These are phyloP conservation scores for Xiphias gladius DNA, from an alignment of 2,113 vertebrate genomes.

Conservation along the genomic window DNA sequence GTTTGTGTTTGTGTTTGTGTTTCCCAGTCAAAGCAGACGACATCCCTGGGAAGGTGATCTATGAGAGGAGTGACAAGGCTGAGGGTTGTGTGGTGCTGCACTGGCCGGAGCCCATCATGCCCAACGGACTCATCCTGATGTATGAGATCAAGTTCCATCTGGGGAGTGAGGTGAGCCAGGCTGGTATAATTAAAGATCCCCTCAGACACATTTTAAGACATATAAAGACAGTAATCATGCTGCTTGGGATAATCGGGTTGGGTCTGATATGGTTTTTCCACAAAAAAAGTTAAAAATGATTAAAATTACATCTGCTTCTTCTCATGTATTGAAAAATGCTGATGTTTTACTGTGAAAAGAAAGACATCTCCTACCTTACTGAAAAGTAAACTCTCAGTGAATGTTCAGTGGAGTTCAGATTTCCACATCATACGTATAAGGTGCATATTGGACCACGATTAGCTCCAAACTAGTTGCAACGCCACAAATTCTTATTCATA, in stretches of 20 bases:
- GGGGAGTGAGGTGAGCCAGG: conserved; percentile 88
- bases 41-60: conserved; percentile 90
- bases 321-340: too few species aligned
- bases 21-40: conserved; percentile 92
- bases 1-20: too few species aligned
- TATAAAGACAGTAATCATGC: not conserved
- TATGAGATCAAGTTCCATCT: conserved; percentile 95
- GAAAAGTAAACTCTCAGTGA: too few species aligned
- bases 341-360: too few species aligned
- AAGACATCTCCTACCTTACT: too few species aligned
- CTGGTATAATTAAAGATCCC: not conserved
- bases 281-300: not conserved
- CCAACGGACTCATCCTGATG: conserved; percentile 96
- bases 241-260: not conserved
- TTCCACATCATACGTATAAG: not conserved
- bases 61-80: conserved; percentile 87
- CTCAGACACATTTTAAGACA: not conserved
- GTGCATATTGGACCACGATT: not conserved
- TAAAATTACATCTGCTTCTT: too few species aligned
- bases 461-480: not conserved
- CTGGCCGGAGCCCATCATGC: conserved; percentile 91
- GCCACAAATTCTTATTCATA: not conserved
- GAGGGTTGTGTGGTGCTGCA: conserved; percentile 90
- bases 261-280: not conserved
- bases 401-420: too few species aligned